Evolutionary conservation across 2,113 vertebrate genomes (phyloP), one percentile per base, ranked within the genome.

Genomic region (Aleadryas rufinucha): DNA sequence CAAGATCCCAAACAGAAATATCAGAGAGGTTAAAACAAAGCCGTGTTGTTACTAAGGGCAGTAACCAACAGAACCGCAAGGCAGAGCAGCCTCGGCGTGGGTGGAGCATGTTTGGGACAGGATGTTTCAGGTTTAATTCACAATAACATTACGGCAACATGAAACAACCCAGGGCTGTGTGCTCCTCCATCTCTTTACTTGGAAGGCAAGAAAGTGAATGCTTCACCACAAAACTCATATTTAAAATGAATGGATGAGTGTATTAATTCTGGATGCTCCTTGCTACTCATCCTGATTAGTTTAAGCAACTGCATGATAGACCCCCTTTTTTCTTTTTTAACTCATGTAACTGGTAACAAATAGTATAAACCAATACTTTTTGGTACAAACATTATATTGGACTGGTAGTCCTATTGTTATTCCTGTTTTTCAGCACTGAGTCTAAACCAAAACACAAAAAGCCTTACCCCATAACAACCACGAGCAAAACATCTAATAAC

Each of bases 1-100:
- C 54, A 74, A 81, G 59, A 81, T 59, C 37, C 72, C 80, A 27
- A 61, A 33, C 28, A 77, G 79, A 77, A 91, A 33, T 12, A 37
- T 4, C 19, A 47, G 33, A 31, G 66, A 96, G 4, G 20, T 13
- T 60, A 54, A 83, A 91, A 56, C 89, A 95, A 87, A 91, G 68
- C 31, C 0, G n/a, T 10, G 23, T 4, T 77, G 72, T 87, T 70
- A 21, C 22, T 16, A 37, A 57, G 44, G 79, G n/a, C 71, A 53
- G 50, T 21, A 59, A 69, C 56, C 56, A 84, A 54, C 7, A 42
- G 33, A 49, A 50, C 28, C 0, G 0, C 41, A 42, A 52, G 0
- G 3, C 59, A 33, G 19, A 47, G 3, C 50, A 33, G 50, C 9
- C 54, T 23, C 10, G 1, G 42, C 0, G 7, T 12, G 53, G 63